Evolutionary conservation across 2,797 vertebrate genomes (phyloP), one percentile per base, ranked within the genome.

Genomic region (Sus cebifrons): DNA sequence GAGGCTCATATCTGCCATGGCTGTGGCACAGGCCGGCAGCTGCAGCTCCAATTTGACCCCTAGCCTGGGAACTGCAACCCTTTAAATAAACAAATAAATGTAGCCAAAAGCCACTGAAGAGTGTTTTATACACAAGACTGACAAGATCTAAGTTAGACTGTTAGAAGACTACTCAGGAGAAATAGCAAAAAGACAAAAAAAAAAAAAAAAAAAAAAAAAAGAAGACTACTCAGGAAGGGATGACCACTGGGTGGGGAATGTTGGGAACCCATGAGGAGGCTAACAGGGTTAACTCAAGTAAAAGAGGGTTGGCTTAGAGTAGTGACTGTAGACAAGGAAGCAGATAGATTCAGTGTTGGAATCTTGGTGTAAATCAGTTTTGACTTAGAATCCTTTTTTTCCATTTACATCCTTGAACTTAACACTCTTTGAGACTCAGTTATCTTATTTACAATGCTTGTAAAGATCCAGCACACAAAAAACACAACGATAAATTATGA

Each of bases 401-500:
- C 74, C 40, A 74, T 85, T 68, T 62, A 81, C 13, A 64, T 58
- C 54, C 18, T 49, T 60, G 25, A 77, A n/a, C 54, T 86, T 83
- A 90, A 44, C 29, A 82, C 27, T 29, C 44, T 86, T 32, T 23
- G 65, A 62, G 23, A 17, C 84, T 86, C 40, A 36, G 32, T 84
- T 94, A 93, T 82, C 58, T 93, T 83, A 92, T 15, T 78, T 68
- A 93, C 52, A 93, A 94, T 77, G n/a, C 11, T 78, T 83, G 21
- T 82, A 91, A 95, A 89, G 71, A 14, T 15, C 2, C 40, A 95
- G 40, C 25, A 87, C 73, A 54, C 2, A 81, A 16, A 87, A 97
- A 95, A 95, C 52, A 94, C 23, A 95, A 95, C 29, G 85, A 60
- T 78, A 64, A 87, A 90, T 70, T n/a, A 91, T 13, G 75, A 81